These are phyloP conservation scores for Gopherus flavomarginatus DNA, from an alignment of 2,113 vertebrate genomes.

Conservation along the genomic window DNA sequence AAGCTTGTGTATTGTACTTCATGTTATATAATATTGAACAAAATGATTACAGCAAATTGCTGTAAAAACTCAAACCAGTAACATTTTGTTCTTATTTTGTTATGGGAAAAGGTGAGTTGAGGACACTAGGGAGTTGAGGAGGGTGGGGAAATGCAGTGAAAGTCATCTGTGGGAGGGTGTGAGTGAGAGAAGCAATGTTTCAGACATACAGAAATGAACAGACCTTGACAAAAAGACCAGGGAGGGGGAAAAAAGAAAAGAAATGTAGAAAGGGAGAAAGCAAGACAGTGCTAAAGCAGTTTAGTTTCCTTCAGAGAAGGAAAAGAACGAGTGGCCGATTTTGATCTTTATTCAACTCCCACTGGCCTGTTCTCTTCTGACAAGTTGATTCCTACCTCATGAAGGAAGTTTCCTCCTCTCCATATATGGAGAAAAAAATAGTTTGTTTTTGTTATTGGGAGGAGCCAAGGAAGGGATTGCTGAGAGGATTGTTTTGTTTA, in stretches of 20 bases:
- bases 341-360: slow-evolving; percentile 26
- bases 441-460: background rate
- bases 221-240: slow-evolving; percentile 9
- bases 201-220: slow-evolving; percentile 5
- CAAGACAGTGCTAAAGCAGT: background rate
- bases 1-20: slow-evolving; percentile 54
- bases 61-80: slow-evolving; percentile 55
- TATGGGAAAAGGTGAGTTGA: slow-evolving; percentile 7
- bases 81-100: slow-evolving; percentile 67
- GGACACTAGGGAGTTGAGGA: slow-evolving; percentile 11
- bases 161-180: background rate
- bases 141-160: background rate
- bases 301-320: slow-evolving; percentile 31
- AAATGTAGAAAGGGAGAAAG: background rate
- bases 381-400: background rate
- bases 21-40: slow-evolving; percentile 61
- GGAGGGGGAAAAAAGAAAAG: background rate
- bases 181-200: background rate
- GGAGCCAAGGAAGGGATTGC: background rate
- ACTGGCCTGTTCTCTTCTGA: background rate
- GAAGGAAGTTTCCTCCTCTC: background rate
- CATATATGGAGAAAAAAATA: background rate
- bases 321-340: slow-evolving; percentile 17
- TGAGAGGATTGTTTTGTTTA: background rate
- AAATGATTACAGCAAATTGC: slow-evolving; percentile 65